These are phyloP conservation scores for Drosophila fulvimacula DNA, from an alignment of 2,888 invertebrate species.

Conservation along the genomic window DNA sequence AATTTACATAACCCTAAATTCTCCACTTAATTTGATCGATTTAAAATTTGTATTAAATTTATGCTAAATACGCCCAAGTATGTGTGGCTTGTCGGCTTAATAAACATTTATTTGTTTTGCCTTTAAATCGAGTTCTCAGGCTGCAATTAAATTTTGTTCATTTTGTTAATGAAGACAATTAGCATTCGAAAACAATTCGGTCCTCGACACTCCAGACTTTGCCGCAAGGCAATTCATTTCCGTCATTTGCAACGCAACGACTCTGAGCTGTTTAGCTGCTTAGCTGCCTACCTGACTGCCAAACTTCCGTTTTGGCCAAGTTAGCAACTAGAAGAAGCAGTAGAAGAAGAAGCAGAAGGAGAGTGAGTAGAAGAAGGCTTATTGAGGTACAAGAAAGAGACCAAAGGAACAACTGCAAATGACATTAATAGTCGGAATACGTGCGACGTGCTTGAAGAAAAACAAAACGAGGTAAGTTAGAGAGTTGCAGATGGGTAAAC, in stretches of 20 bases:
- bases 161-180: conserved; percentile 58
- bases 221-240: conserved; percentile 72
- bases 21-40: background rate
- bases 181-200: conserved; percentile 57
- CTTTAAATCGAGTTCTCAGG: conserved; percentile 8
- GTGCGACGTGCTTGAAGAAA: conserved; percentile 56
- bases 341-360: conserved; percentile 3
- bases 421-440: conserved; percentile 76
- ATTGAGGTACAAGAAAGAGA: conserved; percentile 8
- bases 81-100: background rate
- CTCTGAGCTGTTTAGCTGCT: conserved; percentile 49
- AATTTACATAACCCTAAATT: background rate
- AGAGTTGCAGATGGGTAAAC: rapidly evolving
- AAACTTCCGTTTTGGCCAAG: conserved; percentile 71
- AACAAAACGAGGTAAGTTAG: background rate
- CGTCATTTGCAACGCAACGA: conserved; percentile 55
- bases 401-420: conserved; percentile 47
- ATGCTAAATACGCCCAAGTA: background rate
- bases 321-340: conserved; percentile 21
- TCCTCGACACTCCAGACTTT: conserved; percentile 47
- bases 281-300: conserved; percentile 45
- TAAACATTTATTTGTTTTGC: conserved; percentile 31
- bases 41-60: conserved; percentile 9
- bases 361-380: conserved; percentile 12
- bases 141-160: conserved; percentile 35